phyloP scores from a whole-genome alignment of 2,113 vertebrate species.

The Chamaetylas fuelleborni region DNA sequence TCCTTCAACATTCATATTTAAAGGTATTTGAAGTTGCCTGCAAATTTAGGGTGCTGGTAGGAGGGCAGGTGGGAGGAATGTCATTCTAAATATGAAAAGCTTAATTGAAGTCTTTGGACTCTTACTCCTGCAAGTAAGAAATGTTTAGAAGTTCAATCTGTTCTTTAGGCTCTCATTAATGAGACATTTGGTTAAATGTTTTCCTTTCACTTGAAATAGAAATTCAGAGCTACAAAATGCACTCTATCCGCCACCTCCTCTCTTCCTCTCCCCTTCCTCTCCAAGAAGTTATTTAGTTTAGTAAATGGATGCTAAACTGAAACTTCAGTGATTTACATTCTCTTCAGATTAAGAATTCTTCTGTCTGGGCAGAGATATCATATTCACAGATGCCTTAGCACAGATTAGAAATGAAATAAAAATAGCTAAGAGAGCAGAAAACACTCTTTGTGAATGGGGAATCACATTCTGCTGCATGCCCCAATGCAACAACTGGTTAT shows the following conservation, averaged over 20 bases:
- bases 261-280: too few relatives aligned
- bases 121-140: background rate
- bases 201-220: background rate
- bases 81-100: constrained; percentile 13
- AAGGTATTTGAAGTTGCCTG: constrained; percentile 2
- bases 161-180: constrained; percentile 19
- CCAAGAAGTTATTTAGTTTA: background rate
- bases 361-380: background rate
- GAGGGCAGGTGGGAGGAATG: constrained; percentile 1
- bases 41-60: constrained; percentile 34
- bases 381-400: background rate
- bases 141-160: background rate
- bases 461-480: background rate
- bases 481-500: background rate
- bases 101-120: background rate
- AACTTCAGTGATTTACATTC: background rate
- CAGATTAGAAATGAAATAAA: constrained; percentile 1
- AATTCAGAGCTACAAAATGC: background rate
- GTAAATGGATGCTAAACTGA: background rate
- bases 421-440: background rate
- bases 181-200: background rate
- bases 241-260: background rate
- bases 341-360: background rate
- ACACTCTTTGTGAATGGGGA: background rate
- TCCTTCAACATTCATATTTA: constrained; percentile 5